These are phyloP conservation scores for Mercenaria mercenaria DNA, from an alignment of 1,140 invertebrate genomes.

Conservation along the genomic window DNA sequence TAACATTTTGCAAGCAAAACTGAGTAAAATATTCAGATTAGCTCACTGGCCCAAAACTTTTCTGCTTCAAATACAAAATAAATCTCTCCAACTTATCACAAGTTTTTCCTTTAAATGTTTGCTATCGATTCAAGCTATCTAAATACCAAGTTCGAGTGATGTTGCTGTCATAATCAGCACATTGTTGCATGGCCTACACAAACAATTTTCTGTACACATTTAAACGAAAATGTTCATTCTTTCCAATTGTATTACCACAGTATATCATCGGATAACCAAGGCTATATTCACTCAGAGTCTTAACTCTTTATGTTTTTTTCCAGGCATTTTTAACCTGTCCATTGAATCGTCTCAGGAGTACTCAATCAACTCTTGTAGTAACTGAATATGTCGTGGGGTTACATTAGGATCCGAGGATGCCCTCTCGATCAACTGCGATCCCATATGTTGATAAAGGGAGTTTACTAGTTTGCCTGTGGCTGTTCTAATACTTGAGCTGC, in stretches of 20 bases:
- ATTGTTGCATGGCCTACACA: neutral
- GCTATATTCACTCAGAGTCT: too few species aligned
- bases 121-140: too few species aligned
- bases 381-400: slow-evolving; percentile 79
- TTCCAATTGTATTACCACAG: too few species aligned
- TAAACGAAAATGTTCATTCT: neutral
- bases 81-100: too few species aligned
- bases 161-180: neutral
- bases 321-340: neutral
- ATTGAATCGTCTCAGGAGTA: neutral
- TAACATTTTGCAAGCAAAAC: too few species aligned
- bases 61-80: too few species aligned
- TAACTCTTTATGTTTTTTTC: too few species aligned
- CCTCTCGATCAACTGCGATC: slow-evolving; percentile 79
- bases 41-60: too few species aligned
- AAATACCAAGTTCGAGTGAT: too few species aligned
- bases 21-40: too few species aligned
- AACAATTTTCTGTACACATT: neutral
- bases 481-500: slow-evolving; percentile 78
- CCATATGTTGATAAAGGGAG: slow-evolving; percentile 82
- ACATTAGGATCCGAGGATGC: slow-evolving; percentile 81
- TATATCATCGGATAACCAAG: too few species aligned
- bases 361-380: slow-evolving; percentile 80
- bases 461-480: slow-evolving; percentile 79
- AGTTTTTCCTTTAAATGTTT: too few species aligned